These are phyloP conservation scores for Ornithorhynchus anatinus DNA, from an alignment of 2,113 vertebrate genomes.

Conservation along the genomic window DNA sequence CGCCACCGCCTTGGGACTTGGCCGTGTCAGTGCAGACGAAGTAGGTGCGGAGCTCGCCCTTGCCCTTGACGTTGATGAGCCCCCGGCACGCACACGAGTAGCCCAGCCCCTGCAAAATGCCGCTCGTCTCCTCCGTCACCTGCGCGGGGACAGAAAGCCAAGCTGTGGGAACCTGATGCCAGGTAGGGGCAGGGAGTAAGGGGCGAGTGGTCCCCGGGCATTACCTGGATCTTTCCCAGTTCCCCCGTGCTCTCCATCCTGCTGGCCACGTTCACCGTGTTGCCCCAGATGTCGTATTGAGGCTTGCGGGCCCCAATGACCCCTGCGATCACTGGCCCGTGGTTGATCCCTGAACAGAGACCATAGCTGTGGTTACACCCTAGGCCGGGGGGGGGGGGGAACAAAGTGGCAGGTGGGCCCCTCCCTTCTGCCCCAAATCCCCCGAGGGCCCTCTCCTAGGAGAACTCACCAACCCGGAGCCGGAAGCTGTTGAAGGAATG, in stretches of 20 bases:
- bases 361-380: too few relatives aligned
- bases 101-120: constrained; percentile 83
- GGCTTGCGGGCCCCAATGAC: constrained; percentile 98
- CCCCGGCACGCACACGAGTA: constrained; percentile 95
- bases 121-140: constrained; percentile 92
- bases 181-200: not conserved
- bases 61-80: constrained; percentile 94
- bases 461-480: constrained; percentile 87
- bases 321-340: constrained; percentile 94
- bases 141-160: constrained; percentile 46
- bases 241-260: constrained; percentile 97
- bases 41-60: constrained; percentile 94
- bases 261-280: constrained; percentile 96
- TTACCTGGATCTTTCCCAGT: constrained; percentile 96
- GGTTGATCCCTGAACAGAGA: constrained; percentile 86
- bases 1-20: constrained; percentile 89
- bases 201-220: not conserved
- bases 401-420: too few relatives aligned
- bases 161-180: not conserved
- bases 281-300: constrained; percentile 98
- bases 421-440: not conserved
- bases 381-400: too few relatives aligned
- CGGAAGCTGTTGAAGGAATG: constrained; percentile 97
- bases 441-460: not conserved
- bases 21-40: constrained; percentile 93